Conservation (phyloP, 2,888 invertebrate genomes). For the Lithophane semibrunnea region DNA sequence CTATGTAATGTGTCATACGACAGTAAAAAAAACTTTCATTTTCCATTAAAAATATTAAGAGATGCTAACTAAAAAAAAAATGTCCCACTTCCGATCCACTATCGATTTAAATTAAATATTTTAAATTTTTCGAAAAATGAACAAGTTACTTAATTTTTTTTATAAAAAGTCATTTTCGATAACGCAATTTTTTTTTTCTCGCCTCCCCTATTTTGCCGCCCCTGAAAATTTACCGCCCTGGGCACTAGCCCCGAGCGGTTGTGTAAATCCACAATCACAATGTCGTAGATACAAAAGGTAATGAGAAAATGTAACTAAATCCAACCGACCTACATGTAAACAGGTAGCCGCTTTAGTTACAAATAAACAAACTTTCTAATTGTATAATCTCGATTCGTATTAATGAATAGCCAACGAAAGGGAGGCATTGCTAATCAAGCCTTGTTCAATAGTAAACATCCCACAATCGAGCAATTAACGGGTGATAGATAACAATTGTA, state of each 20-base stretch:
- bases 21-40: background rate
- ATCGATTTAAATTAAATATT: too few species aligned
- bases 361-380: slow-evolving; percentile 56
- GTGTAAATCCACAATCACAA: background rate
- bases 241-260: too few species aligned
- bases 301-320: slow-evolving; percentile 26
- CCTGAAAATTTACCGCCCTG: too few species aligned
- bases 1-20: background rate
- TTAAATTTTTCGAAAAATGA: too few species aligned
- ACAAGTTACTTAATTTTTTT: too few species aligned
- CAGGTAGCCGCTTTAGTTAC: slow-evolving; percentile 47
- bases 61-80: background rate
- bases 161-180: too few species aligned
- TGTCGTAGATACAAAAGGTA: slow-evolving; percentile 4
- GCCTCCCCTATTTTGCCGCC: too few species aligned
- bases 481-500: slow-evolving; percentile 46
- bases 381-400: slow-evolving; percentile 54
- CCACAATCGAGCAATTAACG: slow-evolving; percentile 61
- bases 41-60: background rate
- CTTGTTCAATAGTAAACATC: slow-evolving; percentile 52
- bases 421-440: slow-evolving; percentile 57
- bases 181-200: too few species aligned
- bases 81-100: background rate
- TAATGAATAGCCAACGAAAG: slow-evolving; percentile 46
- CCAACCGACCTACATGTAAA: slow-evolving; percentile 23